phyloP scores from a whole-genome alignment of 1,140 invertebrate species.

The Apocrypta bakeri region DNA sequence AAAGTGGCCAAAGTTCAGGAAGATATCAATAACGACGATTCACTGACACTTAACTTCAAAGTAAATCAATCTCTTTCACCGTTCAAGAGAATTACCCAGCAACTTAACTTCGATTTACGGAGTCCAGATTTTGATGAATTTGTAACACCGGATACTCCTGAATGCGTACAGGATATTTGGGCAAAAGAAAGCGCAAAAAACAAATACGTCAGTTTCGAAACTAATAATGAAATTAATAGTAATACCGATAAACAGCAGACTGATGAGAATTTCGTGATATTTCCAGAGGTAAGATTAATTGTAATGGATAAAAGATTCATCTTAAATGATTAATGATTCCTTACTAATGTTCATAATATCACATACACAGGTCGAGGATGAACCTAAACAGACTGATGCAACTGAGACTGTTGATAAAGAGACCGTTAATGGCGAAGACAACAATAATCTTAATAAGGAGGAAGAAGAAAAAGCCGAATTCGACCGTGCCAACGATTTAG shows the following conservation, averaged over 20 bases:
- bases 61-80: conserved; percentile 78
- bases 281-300: conserved; percentile 61
- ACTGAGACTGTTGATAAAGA: conserved; percentile 50
- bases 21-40: conserved; percentile 61
- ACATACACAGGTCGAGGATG: conserved; percentile 60
- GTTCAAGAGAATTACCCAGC: conserved; percentile 85
- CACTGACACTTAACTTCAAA: conserved; percentile 64
- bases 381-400: conserved; percentile 56
- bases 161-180: conserved; percentile 78
- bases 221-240: conserved; percentile 61
- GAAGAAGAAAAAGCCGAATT: conserved; percentile 61
- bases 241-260: conserved; percentile 45
- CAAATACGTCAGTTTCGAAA: conserved; percentile 57
- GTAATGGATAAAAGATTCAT: background rate
- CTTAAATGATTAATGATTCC: background rate
- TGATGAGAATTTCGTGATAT: conserved; percentile 70
- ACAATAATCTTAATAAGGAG: conserved; percentile 56
- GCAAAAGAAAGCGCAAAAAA: conserved; percentile 66
- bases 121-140: conserved; percentile 84
- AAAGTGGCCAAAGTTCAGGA: conserved; percentile 75
- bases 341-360: conserved; percentile 2
- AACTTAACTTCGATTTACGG: conserved; percentile 81
- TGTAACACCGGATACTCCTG: conserved; percentile 80
- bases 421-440: conserved; percentile 55
- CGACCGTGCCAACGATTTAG: conserved; percentile 59